Percentiles rank a stretch among this genome's conserved stretches.
Evolutionary conservation across 2,888 invertebrate species (phyloP).

Genomic region (Diarsia brunnea): DNA sequence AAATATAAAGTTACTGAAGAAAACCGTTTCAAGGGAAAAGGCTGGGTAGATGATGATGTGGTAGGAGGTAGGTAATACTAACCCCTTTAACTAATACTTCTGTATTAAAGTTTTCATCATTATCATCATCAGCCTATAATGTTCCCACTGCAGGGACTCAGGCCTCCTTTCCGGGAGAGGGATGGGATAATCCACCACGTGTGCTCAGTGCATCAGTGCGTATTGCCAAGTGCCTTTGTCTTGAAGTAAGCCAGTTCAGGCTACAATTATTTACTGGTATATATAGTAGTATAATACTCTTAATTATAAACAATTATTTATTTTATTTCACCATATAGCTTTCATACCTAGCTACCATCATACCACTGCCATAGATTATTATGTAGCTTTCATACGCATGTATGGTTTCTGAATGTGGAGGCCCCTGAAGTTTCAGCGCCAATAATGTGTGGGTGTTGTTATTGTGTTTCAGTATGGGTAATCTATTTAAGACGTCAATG

Average conservation of each 20-base stretch:
- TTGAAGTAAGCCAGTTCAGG: not conserved
- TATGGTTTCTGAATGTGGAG: constrained; percentile 8
- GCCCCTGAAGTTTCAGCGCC: constrained; percentile 11
- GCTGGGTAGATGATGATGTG: not conserved
- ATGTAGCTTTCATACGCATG: not conserved
- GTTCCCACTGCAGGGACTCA: too few relatives aligned
- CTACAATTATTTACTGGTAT: not conserved
- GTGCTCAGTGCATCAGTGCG: too few relatives aligned
- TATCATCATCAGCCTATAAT: too few relatives aligned
- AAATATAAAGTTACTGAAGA: not conserved
- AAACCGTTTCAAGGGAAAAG: not conserved
- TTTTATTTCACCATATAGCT: not conserved
- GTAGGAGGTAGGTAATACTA: not conserved
- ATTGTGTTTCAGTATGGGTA: constrained; percentile 46
- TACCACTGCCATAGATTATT: not conserved
- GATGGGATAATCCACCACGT: too few relatives aligned
- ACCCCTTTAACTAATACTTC: not conserved
- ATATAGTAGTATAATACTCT: not conserved
- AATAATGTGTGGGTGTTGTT: constrained; percentile 44
- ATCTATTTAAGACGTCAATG: constrained; percentile 47
- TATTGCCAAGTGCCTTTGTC: not conserved
- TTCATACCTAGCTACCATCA: not conserved
- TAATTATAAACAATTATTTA: not conserved
- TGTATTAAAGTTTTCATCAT: not conserved
- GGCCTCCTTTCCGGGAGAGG: too few relatives aligned